Percentiles rank a stretch among this genome's conserved stretches.
phyloP scores from a whole-genome alignment of 2,888 invertebrate genomes.

The Incurvaria masculella region DNA sequence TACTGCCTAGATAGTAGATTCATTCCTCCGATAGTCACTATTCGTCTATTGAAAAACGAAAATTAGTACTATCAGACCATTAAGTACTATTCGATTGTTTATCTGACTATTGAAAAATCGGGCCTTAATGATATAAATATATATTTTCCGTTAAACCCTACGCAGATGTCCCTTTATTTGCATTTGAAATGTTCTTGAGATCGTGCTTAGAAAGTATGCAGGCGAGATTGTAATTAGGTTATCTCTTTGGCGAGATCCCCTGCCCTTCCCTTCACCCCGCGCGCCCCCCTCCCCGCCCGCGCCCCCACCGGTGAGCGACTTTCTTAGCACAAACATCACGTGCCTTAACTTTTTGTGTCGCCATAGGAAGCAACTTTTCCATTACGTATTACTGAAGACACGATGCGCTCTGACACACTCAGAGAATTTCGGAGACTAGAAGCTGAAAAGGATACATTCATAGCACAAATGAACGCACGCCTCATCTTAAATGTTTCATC shows the following conservation, averaged over 20 bases:
- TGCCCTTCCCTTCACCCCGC: no score
- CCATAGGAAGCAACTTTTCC: conserved; percentile 49
- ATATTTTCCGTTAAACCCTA: no score
- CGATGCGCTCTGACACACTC: background rate
- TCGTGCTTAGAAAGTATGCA: background rate
- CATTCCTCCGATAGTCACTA: no score
- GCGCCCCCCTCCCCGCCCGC: background rate
- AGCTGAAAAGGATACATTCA: no score
- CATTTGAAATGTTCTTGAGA: background rate
- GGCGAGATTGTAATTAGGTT: background rate
- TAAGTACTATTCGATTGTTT: no score
- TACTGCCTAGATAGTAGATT: no score
- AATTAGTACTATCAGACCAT: no score
- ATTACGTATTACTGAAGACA: conserved; percentile 34
- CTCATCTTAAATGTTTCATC: no score
- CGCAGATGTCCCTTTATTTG: background rate
- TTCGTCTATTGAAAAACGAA: no score
- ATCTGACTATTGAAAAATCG: no score
- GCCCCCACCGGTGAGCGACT: conserved; percentile 31
- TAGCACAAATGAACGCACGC: no score
- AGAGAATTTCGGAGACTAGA: background rate
- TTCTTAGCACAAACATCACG: conserved; percentile 52
- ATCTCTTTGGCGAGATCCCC: background rate
- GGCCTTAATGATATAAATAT: no score
- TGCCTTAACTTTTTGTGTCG: conserved; percentile 55